phyloP scores from a whole-genome alignment of 2,113 vertebrate genomes.

The Pluvialis apricaria region DNA sequence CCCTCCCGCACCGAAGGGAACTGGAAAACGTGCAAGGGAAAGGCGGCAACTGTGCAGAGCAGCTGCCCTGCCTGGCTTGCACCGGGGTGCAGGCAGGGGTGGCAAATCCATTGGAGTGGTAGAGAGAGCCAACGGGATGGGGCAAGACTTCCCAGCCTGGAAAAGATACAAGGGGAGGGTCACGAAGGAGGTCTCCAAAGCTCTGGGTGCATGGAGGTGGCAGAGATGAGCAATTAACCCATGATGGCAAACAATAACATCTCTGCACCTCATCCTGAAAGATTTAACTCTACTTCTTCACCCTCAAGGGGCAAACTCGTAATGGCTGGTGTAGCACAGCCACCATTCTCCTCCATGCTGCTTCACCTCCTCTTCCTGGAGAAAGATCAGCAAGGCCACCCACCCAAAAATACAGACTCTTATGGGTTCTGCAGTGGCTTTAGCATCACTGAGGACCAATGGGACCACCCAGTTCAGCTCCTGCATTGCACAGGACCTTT shows the following conservation, averaged over 20 bases:
- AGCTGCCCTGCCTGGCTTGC: neutral
- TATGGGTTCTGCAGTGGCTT: neutral
- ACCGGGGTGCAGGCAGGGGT: fast-evolving
- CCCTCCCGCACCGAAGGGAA: fast-evolving
- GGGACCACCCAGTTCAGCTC: neutral
- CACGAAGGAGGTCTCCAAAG: neutral
- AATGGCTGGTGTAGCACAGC: neutral
- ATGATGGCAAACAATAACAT: neutral
- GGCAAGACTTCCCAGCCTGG: neutral
- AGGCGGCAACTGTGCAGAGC: fast-evolving
- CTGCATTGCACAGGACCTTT: neutral
- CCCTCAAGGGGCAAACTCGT: fast-evolving
- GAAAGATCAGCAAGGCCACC: neutral
- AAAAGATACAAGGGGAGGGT: fast-evolving
- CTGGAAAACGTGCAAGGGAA: neutral
- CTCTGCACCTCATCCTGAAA: neutral
- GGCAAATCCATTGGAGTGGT: fast-evolving
- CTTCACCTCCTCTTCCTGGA: neutral
- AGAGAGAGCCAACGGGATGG: neutral
- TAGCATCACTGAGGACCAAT: neutral
- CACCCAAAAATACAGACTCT: neutral
- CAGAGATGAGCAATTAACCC: neutral
- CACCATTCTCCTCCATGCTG: fast-evolving
- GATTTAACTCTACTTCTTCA: fast-evolving
- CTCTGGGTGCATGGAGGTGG: neutral